phyloP scores from a whole-genome alignment of 2,797 vertebrate genomes.

The Lindbergichthys nudifrons region DNA sequence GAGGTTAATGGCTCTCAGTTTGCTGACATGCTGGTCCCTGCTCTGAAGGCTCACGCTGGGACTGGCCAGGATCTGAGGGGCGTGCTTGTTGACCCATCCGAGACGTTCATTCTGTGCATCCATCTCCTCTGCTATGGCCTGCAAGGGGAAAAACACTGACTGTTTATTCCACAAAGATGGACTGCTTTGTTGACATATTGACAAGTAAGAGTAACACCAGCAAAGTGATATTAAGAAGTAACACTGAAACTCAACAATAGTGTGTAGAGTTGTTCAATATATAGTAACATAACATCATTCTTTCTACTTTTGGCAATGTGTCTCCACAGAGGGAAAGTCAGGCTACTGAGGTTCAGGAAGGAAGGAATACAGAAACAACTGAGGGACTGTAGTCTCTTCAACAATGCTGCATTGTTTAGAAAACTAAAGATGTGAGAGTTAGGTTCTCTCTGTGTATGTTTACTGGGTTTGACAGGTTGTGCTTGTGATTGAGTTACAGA shows the following conservation, averaged over 20 bases:
- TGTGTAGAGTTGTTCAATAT: neutral
- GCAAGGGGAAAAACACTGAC: conserved; percentile 24
- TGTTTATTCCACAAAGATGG: conserved; percentile 19
- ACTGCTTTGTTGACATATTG: neutral
- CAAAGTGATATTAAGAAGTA: neutral
- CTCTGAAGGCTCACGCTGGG: conserved; percentile 84
- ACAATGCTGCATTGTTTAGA: conserved; percentile 7
- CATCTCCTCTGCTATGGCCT: conserved; percentile 89
- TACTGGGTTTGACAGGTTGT: conserved; percentile 19
- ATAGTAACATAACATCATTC: neutral
- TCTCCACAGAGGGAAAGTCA: conserved; percentile 4
- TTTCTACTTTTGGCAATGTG: neutral
- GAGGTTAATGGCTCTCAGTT: conserved; percentile 86
- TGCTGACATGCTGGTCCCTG: conserved; percentile 86
- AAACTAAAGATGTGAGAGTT: conserved; percentile 11
- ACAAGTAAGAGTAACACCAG: conserved; percentile 8
- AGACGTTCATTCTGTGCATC: conserved; percentile 88
- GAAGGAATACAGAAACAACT: conserved; percentile 11
- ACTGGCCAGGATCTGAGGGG: conserved; percentile 87
- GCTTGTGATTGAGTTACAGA: conserved; percentile 19
- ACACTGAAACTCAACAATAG: neutral
- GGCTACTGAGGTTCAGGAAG: neutral
- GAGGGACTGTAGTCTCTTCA: conserved; percentile 6
- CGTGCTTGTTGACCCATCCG: conserved; percentile 91
- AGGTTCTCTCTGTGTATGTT: conserved; percentile 1